A percentile compares a stretch with the other conserved stretches of the same genome.
These are phyloP conservation scores for Ephydatia muelleri DNA, from an alignment of 37 sponge, comb jelly and placozoan genomes.

Conservation along the genomic window DNA sequence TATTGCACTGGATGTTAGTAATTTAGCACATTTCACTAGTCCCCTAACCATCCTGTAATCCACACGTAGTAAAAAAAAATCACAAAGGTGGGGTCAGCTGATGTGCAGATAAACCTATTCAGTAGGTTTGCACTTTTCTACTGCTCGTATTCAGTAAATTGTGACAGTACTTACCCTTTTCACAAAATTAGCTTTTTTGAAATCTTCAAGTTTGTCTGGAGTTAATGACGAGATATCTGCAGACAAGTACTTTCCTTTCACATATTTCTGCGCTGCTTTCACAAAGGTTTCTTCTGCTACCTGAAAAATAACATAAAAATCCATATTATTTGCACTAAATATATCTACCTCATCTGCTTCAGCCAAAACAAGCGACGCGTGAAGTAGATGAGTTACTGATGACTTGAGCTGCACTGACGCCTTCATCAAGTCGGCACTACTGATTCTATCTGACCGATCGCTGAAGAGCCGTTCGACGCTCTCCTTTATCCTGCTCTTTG, in stretches of 20 bases:
- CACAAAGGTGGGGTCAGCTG: too few relatives aligned
- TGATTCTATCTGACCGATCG: not conserved
- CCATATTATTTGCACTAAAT: not conserved
- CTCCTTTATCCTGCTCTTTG: slow-evolving; percentile 31
- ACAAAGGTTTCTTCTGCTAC: slow-evolving; percentile 39
- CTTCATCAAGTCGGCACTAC: not conserved
- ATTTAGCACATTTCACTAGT: too few relatives aligned
- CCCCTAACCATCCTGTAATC: too few relatives aligned
- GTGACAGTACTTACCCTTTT: slow-evolving; percentile 25
- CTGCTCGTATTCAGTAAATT: too few relatives aligned
- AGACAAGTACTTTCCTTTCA: slow-evolving; percentile 17
- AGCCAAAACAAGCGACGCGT: slow-evolving; percentile 1
- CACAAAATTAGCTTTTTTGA: slow-evolving; percentile 43
- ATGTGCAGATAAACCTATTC: not conserved
- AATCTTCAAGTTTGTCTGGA: slow-evolving; percentile 20
- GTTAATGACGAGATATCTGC: not conserved
- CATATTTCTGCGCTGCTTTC: slow-evolving; percentile 38
- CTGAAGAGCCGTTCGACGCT: not conserved
- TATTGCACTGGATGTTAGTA: too few relatives aligned
- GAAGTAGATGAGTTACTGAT: slow-evolving; percentile 28
- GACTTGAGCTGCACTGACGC: slow-evolving; percentile 3
- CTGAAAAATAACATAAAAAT: slow-evolving; percentile 12
- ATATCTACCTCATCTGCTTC: slow-evolving; percentile 14
- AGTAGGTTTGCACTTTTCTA: too few relatives aligned
- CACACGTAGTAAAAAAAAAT: too few relatives aligned